Evolutionary conservation across 2,888 invertebrate genomes (phyloP).

Genomic region (Cheilosia soror): DNA sequence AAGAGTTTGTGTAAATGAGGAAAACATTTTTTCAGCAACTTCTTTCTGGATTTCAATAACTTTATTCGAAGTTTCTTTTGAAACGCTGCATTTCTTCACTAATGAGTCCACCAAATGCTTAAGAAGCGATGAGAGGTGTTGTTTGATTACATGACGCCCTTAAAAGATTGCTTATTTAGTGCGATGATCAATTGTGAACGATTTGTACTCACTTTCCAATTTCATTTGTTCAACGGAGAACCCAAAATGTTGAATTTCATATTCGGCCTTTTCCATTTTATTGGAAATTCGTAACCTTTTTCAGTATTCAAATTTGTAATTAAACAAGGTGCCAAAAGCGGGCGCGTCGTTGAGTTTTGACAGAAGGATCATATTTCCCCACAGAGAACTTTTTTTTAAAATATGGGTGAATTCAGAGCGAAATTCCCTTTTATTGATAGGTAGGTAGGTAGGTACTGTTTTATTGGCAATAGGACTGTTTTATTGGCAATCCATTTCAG

Average conservation of each 20-base stretch:
- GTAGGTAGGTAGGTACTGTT: too few species aligned
- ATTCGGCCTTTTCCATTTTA: slow-evolving; percentile 77
- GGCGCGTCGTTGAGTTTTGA: slow-evolving; percentile 63
- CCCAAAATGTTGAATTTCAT: slow-evolving; percentile 79
- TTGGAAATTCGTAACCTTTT: not conserved
- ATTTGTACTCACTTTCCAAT: slow-evolving; percentile 77
- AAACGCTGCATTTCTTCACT: slow-evolving; percentile 69
- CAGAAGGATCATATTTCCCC: slow-evolving; percentile 1
- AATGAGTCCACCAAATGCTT: slow-evolving; percentile 53
- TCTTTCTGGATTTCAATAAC: slow-evolving; percentile 71
- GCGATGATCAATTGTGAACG: not conserved
- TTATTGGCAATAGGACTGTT: too few species aligned
- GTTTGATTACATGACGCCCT: slow-evolving; percentile 62
- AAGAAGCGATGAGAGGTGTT: slow-evolving; percentile 48
- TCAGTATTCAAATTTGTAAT: slow-evolving; percentile 18
- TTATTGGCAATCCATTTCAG: too few species aligned
- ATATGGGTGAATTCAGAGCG: slow-evolving; percentile 15
- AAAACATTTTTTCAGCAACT: slow-evolving; percentile 77
- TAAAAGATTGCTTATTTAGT: not conserved
- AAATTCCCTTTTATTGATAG: not conserved
- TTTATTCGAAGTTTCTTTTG: slow-evolving; percentile 75
- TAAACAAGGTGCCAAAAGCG: not conserved
- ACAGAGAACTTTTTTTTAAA: slow-evolving; percentile 27
- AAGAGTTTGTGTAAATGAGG: slow-evolving; percentile 76
- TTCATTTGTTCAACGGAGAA: slow-evolving; percentile 78